phyloP scores from a whole-genome alignment of 2,797 vertebrate genomes.

The Glossophaga mutica region DNA sequence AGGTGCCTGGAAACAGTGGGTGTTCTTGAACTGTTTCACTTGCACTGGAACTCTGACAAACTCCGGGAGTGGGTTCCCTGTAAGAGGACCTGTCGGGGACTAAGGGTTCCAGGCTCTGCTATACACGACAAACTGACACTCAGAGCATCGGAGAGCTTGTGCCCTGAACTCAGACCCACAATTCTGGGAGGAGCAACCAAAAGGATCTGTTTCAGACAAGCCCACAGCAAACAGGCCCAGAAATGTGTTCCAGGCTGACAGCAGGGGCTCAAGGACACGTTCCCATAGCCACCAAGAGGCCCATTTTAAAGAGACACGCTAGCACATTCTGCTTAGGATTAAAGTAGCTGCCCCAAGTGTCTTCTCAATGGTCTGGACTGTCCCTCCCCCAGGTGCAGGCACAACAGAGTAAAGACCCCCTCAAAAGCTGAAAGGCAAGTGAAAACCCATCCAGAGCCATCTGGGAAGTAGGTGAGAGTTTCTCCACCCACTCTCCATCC shows the following conservation, averaged over 20 bases:
- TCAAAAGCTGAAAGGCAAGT: neutral
- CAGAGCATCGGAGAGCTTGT: neutral
- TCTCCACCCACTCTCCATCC: neutral
- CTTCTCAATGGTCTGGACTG: accelerated
- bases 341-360: neutral
- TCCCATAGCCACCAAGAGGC: neutral
- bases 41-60: neutral
- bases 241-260: neutral
- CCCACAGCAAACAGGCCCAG: constrained; percentile 22
- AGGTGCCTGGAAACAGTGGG: neutral
- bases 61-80: neutral
- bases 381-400: neutral
- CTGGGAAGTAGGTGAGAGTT: neutral
- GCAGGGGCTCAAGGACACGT: neutral
- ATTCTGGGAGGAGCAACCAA: neutral
- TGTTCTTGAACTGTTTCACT: neutral
- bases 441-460: neutral
- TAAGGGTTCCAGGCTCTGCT: neutral
- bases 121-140: neutral
- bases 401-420: neutral
- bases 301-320: neutral
- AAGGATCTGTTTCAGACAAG: neutral
- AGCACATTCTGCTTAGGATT: neutral
- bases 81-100: neutral
- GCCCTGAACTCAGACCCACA: neutral